Base-by-base conservation (phyloP, 2,797 vertebrate species). In the Argentina silus region DNA sequence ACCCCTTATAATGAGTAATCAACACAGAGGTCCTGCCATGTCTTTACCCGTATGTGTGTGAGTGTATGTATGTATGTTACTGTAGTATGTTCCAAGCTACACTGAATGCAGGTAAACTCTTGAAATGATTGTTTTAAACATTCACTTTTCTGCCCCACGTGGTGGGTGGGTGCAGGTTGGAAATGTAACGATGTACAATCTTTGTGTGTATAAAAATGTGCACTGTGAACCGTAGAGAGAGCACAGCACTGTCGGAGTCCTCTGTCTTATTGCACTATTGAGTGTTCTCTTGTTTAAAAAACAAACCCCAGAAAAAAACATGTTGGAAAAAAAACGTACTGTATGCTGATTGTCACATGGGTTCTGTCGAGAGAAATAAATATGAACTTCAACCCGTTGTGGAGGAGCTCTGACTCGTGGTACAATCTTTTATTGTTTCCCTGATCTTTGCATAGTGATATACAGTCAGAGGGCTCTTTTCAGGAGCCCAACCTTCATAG, bases 261-360 rank as follows among this genome's bases (percentile, higher is more conserved):
- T 96, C 95, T 95, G 96, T 96, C 94, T 95, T 95, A 95, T 96
- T 97, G 97, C 96, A 98, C 97, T 97, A 36, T 36, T n/a, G 94
- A 96, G 96, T 96, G 93, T 94, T 92, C 90, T 93, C 85, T 78
- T 82, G 85, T 91, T 92, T 86, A 86, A 86, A 59, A 47, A 67
- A 72, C 63, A 68, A 78, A 83, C 87, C 62, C 15, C 27, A 59
- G 11, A 65, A 66, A 81, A 70, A 91, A 90, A 88, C 79, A 88
- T 81, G 82, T 91, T 86, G 84, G 80, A 87, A 84, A 83, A 87
- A 91, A 83, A 85, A 87, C 89, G 90, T 91, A 91, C 87, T 92
- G 89, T 93, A 94, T 92, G 91, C 90, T 93, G 92, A 94, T 93
- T 94, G 92, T 94, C 93, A 93, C 89, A 88, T 91, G 89, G 89